Evolutionary conservation across 1,140 invertebrate genomes (phyloP).

Genomic region (roundworm (Caenorhabditis elegans)): WBcel235 BX284602.5:3047001-3047500

Average conservation of each 20-base stretch:
- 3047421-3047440: background rate
- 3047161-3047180: too few species aligned
- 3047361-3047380: background rate
- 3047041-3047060: too few species aligned
- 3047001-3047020: too few species aligned
- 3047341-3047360: too few species aligned
- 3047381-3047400: background rate
- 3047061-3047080: too few species aligned
- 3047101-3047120: too few species aligned
- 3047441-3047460: background rate
- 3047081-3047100: too few species aligned
- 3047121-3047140: too few species aligned
- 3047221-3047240: background rate
- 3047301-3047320: background rate
- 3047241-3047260: background rate
- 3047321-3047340: background rate
- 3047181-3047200: too few species aligned
- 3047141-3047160: too few species aligned
- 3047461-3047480: background rate
- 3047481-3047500: background rate
- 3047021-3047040: too few species aligned
- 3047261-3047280: background rate
- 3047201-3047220: background rate
- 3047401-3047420: background rate
- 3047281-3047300: background rate